Evolutionary conservation across 2,797 vertebrate genomes (phyloP).

Genomic region (Hippoglossus hippoglossus): DNA sequence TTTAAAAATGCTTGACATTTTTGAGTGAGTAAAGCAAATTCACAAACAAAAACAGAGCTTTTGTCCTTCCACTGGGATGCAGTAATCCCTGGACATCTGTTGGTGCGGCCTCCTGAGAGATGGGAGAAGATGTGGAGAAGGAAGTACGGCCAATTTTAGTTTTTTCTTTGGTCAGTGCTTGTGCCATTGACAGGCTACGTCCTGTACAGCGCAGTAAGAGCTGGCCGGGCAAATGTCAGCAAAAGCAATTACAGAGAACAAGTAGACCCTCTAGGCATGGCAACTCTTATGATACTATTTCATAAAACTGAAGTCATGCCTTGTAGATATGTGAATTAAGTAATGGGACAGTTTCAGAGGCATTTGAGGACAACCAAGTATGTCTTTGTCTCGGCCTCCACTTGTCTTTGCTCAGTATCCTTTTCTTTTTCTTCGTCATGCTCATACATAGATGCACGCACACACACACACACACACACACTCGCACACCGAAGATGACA

Average conservation of each 20-base stretch:
- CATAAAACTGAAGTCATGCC: constrained; percentile 20
- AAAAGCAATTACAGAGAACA: constrained; percentile 56
- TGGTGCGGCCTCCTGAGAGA: constrained; percentile 55
- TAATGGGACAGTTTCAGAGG: constrained; percentile 19
- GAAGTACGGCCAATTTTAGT: constrained; percentile 62
- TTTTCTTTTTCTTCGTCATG: no score
- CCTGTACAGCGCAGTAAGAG: constrained; percentile 30
- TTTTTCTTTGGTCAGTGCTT: constrained; percentile 50
- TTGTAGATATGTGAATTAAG: constrained; percentile 22
- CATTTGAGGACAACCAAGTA: constrained; percentile 2
- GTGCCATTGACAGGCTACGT: constrained; percentile 36
- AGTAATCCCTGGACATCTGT: constrained; percentile 80
- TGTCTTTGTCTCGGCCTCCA: not conserved
- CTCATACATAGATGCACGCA: no score
- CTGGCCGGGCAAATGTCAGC: constrained; percentile 30
- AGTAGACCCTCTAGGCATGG: constrained; percentile 41
- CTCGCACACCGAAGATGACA: not conserved
- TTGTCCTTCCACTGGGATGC: constrained; percentile 53
- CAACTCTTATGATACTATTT: constrained; percentile 35
- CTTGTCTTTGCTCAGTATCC: not conserved
- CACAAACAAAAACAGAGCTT: constrained; percentile 53
- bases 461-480: not conserved
- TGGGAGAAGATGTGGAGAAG: constrained; percentile 59
- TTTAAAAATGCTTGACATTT: constrained; percentile 75
- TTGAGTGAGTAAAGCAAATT: constrained; percentile 51